Percentiles rank a stretch among this genome's conserved stretches.
Evolutionary conservation across 2,888 invertebrate species (phyloP).

Genomic region (Nomada ruficornis): DNA sequence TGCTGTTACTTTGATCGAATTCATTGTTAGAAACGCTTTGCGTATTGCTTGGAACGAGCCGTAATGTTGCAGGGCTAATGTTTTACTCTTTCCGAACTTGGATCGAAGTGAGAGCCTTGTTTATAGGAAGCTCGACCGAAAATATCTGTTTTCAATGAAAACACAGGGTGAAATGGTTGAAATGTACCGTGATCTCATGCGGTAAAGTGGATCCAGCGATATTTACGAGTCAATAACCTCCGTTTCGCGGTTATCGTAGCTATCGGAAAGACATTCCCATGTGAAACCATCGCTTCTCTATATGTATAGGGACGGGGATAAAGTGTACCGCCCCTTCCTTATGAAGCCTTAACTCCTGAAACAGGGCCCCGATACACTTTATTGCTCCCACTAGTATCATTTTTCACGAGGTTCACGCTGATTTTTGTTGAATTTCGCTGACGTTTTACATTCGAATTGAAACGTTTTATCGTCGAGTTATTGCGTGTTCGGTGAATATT

Average conservation of each 20-base stretch:
- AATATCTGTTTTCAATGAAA: too few species aligned
- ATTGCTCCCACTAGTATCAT: not conserved
- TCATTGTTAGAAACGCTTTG: too few species aligned
- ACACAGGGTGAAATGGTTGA: not conserved
- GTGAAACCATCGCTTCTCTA: not conserved
- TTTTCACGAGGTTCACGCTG: not conserved
- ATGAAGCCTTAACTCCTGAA: constrained; percentile 28
- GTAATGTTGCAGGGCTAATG: too few species aligned
- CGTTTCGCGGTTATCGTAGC: constrained; percentile 16
- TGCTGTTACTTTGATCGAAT: too few species aligned
- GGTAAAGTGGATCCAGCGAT: constrained; percentile 5
- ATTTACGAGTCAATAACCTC: constrained; percentile 10
- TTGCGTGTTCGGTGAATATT: not conserved
- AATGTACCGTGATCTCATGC: not conserved
- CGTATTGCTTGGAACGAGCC: too few species aligned
- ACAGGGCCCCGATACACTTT: constrained; percentile 22
- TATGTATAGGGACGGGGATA: not conserved
- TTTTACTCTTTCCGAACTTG: too few species aligned
- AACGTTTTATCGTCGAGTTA: too few species aligned
- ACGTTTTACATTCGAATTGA: not conserved
- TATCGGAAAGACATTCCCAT: constrained; percentile 33
- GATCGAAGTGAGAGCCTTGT: too few species aligned
- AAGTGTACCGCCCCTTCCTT: constrained; percentile 18
- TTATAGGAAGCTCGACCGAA: not conserved
- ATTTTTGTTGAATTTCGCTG: not conserved